Evolutionary conservation across 2,797 vertebrate species (phyloP).

Genomic region (Sibirionetta formosa): DNA sequence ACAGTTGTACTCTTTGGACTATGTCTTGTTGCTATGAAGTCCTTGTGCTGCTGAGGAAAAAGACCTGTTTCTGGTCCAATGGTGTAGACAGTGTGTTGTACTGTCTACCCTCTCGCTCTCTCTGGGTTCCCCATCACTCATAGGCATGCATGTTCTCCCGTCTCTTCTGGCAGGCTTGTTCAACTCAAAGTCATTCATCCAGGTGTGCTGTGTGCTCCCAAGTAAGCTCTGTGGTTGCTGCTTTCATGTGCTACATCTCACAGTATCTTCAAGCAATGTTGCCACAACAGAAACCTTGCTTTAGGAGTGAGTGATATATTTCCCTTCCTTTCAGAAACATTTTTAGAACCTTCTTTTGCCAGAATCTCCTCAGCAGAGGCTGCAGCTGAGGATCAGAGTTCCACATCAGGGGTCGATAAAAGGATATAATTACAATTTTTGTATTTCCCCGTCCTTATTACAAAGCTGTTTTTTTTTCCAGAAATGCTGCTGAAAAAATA

Average conservation of each 20-base stretch:
- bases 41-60: not conserved
- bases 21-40: not conserved
- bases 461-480: not conserved
- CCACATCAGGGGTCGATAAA: not conserved
- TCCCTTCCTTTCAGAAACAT: too few relatives aligned
- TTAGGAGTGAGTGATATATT: not conserved
- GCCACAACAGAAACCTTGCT: not conserved
- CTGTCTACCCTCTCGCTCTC: not conserved
- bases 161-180: not conserved
- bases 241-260: too few relatives aligned
- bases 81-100: not conserved
- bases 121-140: not conserved
- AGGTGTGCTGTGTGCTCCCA: not conserved
- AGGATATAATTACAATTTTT: not conserved
- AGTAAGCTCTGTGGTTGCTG: not conserved
- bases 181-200: not conserved
- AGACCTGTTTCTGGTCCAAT: too few relatives aligned
- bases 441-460: not conserved
- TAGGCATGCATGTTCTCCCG: not conserved
- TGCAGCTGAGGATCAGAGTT: fast-evolving
- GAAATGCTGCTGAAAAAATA: constrained; percentile 6
- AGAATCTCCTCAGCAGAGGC: not conserved
- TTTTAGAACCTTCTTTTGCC: not conserved
- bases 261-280: not conserved
- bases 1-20: not conserved